A percentile compares a stretch with the other conserved stretches of the same genome.
These are phyloP conservation scores for Eumeta japonica DNA, from an alignment of 1,140 invertebrate genomes.

Conservation along the genomic window DNA sequence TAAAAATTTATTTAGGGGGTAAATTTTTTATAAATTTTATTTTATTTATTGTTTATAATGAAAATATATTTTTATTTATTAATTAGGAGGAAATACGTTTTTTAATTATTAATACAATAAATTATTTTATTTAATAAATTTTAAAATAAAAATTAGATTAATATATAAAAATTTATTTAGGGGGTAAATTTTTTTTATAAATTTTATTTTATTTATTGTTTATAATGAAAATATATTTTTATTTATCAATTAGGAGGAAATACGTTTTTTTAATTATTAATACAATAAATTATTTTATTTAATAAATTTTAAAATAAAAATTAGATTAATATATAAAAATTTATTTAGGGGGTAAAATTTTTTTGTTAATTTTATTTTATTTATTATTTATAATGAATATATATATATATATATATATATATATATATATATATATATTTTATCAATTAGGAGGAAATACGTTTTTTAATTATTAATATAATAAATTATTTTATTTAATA, in stretches of 20 bases:
- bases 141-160: slow-evolving; percentile 21
- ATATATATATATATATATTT: no score
- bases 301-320: slow-evolving; percentile 53
- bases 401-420: no score
- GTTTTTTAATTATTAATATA: slow-evolving; percentile 55
- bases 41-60: no score
- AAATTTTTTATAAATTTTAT: slow-evolving; percentile 23
- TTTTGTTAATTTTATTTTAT: slow-evolving; percentile 60
- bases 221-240: no score
- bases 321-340: slow-evolving; percentile 11
- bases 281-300: no score
- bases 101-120: slow-evolving; percentile 35
- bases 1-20: no score
- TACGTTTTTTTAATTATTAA: no score
- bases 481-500: slow-evolving; percentile 10
- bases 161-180: slow-evolving; percentile 46
- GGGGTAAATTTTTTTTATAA: no score
- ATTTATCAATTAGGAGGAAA: slow-evolving; percentile 20
- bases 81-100: no score
- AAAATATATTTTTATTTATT: no score
- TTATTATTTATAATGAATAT: no score
- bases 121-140: slow-evolving; percentile 23
- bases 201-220: slow-evolving; percentile 30
- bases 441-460: slow-evolving; percentile 56
- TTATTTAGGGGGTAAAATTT: no score